These are phyloP conservation scores for Telmatochromis bifrenatus DNA, from an alignment of 2,113 vertebrate species.

Conservation along the genomic window DNA sequence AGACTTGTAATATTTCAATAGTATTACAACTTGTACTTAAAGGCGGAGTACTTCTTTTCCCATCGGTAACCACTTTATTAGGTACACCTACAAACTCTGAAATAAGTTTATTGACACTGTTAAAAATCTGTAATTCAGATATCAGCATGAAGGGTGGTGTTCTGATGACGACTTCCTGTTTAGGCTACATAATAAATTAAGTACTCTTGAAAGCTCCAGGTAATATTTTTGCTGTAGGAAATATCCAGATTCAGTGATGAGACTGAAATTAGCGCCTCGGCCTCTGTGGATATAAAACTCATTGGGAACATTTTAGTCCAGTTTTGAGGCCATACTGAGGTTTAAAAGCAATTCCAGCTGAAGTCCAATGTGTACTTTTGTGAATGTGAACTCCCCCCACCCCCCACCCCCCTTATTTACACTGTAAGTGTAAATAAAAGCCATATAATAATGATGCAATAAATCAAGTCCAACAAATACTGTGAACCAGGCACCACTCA, in stretches of 20 bases:
- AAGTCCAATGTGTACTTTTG: neutral
- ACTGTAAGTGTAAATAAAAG: neutral
- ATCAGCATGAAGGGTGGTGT: neutral
- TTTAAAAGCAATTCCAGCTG: neutral
- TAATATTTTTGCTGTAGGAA: neutral
- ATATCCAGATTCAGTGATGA: neutral
- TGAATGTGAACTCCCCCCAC: rapidly evolving
- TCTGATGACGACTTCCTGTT: neutral
- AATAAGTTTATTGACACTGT: neutral
- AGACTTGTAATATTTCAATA: neutral
- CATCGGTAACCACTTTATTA: neutral
- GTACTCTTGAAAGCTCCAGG: neutral
- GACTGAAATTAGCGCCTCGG: neutral
- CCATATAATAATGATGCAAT: neutral
- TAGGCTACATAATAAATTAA: neutral
- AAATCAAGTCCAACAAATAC: neutral
- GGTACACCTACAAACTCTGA: neutral
- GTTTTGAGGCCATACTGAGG: too few species aligned
- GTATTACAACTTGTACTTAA: neutral
- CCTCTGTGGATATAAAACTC: neutral
- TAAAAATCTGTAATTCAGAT: neutral
- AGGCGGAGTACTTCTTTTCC: neutral
- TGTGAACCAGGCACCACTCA: neutral
- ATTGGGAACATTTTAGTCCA: neutral
- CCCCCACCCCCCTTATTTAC: rapidly evolving